Evolutionary conservation across 1,140 invertebrate genomes (phyloP), one percentile per base, ranked within the genome.

Genomic region (Chironomus striatipennis): DNA sequence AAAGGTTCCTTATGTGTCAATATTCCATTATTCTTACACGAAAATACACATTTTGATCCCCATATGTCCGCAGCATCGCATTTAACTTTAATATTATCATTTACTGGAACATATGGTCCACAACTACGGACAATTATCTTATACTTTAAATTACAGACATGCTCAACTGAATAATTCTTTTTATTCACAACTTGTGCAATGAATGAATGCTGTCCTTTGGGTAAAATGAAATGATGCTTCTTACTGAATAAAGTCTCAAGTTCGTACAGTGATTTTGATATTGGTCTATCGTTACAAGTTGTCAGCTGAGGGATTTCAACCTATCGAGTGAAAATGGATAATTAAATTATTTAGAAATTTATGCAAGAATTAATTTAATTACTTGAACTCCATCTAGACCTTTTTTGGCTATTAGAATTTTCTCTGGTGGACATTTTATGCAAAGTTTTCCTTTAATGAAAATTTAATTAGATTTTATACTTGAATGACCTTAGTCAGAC

Each of bases 341-440:
- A 47, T 47, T 10, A 47, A 47, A 3, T 47, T 47, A 47, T 3
- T 1, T 9, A 47, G 43, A 47, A 47, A 47, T 1, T 47, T 5
- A 34, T 34, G 1, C 24, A 34, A 5, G 5, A 34, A 34, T 34
- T 34, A 34, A 34, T 2, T 47, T 15, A 57, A 5, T 57, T 57
- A 57, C 47, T 42, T 47, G 12, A 42, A 74, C 74, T 65, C 74
- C 57, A 70, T 74, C 74, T n/a, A 74, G 15, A 15, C 57, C 74
- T 34, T 18, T 65, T n/a, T 42, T 18, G 57, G 74, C 74, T 4
- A 74, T 74, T 15, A 74, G 20, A 10, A 74, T 70, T 43, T 74
- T 74, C 65, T 74, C 74, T 18, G 74, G 47, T 42, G 74, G 74
- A 74, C 74, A 74, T 70, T 43, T 65, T 4, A 74, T 18, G 34